Evolutionary conservation across 2,113 vertebrate genomes (phyloP).

Genomic region (Sphaerodactylus townsendi): DNA sequence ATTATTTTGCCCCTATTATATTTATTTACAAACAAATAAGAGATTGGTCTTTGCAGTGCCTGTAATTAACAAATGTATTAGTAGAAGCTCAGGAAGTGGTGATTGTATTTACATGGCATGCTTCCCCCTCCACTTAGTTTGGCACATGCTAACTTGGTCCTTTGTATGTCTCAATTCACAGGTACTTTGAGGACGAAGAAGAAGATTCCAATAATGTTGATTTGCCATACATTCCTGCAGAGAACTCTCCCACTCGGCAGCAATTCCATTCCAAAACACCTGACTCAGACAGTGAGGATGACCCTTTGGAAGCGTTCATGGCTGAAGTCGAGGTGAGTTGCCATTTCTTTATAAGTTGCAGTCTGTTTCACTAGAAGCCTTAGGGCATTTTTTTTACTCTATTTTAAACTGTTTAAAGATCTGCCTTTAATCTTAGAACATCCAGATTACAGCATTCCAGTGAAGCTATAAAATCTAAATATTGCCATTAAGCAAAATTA

Average conservation of each 20-base stretch:
- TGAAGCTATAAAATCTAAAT: background rate
- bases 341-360: rapidly evolving
- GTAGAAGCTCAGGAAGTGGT: background rate
- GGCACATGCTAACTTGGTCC: background rate
- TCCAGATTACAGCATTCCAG: background rate
- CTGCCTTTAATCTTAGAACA: background rate
- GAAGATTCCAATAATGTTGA: conserved; percentile 91
- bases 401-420: background rate
- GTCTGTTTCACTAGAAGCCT: background rate
- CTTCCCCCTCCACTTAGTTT: background rate
- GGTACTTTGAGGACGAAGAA: conserved; percentile 99
- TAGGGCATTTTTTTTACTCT: background rate
- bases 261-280: conserved; percentile 85
- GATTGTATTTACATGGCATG: background rate
- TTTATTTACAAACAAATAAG: no score
- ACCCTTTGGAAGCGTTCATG: conserved; percentile 98
- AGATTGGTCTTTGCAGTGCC: no score
- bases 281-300: conserved; percentile 96
- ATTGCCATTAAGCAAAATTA: background rate
- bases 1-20: no score
- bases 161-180: conserved; percentile 57
- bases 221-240: conserved; percentile 95
- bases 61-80: background rate
- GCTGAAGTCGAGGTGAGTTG: conserved; percentile 94
- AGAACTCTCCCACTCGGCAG: conserved; percentile 96